Evolutionary conservation across 2,797 vertebrate species (phyloP).

Genomic region (Balearica regulorum): DNA sequence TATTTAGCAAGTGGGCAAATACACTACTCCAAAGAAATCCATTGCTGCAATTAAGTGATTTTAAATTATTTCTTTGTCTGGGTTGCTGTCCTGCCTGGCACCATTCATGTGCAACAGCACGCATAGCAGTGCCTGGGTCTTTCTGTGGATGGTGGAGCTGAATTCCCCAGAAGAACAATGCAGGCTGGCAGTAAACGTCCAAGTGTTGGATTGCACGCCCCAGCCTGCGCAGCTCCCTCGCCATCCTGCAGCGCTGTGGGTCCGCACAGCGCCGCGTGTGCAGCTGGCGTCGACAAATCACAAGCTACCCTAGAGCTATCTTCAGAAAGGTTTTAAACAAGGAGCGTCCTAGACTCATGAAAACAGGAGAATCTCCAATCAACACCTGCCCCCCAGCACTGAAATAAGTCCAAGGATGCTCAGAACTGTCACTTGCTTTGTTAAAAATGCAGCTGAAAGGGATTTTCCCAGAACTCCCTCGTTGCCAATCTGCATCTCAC

Average conservation of each 20-base stretch:
- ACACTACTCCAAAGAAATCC: not conserved
- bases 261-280: not conserved
- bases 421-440: not conserved
- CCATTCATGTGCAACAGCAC: not conserved
- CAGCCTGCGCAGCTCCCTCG: not conserved
- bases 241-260: not conserved
- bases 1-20: constrained; percentile 34
- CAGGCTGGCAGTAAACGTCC: accelerated
- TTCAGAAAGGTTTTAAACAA: not conserved
- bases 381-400: not conserved
- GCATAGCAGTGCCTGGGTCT: accelerated
- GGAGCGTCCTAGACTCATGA: not conserved
- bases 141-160: accelerated
- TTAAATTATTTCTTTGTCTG: not conserved
- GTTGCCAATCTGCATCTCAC: not conserved
- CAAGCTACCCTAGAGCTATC: not conserved
- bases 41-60: not conserved
- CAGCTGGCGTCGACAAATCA: no score
- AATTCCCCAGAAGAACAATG: not conserved
- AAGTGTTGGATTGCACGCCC: accelerated
- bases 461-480: not conserved
- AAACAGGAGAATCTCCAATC: not conserved
- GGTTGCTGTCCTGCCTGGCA: not conserved
- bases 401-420: not conserved
- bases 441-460: not conserved